These are phyloP conservation scores for Pipistrellus nathusii DNA, from an alignment of 2,797 vertebrate species.

Conservation along the genomic window DNA sequence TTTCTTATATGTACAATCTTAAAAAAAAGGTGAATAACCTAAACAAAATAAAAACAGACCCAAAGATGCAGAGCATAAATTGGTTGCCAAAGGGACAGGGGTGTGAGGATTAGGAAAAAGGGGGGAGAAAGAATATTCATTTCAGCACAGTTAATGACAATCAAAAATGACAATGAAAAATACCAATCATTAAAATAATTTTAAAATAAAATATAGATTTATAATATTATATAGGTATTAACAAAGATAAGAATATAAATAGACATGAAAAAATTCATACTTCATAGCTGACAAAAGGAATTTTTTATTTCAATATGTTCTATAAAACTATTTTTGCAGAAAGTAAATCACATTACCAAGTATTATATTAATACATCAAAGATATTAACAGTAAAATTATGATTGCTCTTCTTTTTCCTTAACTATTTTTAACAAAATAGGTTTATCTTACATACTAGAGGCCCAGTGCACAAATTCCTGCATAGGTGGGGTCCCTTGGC, in stretches of 20 bases:
- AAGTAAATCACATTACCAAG: neutral
- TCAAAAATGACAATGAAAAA: neutral
- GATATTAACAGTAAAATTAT: neutral
- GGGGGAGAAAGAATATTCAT: neutral
- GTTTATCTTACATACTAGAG: neutral
- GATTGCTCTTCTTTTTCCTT: neutral
- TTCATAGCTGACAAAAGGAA: neutral
- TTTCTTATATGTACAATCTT: neutral
- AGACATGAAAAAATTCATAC: neutral
- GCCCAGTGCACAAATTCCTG: too few relatives aligned
- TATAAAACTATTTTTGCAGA: neutral
- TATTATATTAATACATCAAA: neutral
- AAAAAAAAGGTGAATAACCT: neutral
- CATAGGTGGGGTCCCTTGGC: too few relatives aligned
- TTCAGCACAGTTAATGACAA: neutral
- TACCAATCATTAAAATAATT: neutral
- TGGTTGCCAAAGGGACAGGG: neutral
- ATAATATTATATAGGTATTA: neutral
- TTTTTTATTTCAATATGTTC: neutral
- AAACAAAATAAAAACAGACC: neutral
- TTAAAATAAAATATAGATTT: slow-evolving; percentile 3
- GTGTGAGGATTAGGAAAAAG: neutral
- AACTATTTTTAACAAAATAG: neutral
- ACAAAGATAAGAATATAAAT: neutral
- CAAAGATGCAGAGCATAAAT: neutral